Conservation (phyloP, 2,888 invertebrate genomes). For the Leptinotarsa peninsularis region DNA sequence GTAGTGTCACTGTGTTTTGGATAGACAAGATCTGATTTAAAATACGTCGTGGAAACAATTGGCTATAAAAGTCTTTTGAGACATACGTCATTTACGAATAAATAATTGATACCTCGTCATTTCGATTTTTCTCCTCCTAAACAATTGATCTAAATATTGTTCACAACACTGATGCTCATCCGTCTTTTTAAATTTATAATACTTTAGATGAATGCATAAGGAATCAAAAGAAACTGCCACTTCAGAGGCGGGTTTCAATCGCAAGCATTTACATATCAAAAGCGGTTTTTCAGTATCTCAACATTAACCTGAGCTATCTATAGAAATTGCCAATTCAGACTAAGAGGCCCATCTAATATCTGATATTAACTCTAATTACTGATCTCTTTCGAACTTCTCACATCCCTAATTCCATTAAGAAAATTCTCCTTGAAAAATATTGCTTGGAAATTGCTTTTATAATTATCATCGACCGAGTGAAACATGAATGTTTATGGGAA, state of each 20-base stretch:
- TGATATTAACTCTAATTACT: slow-evolving; percentile 4
- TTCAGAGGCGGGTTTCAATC: slow-evolving; percentile 53
- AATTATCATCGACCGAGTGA: background rate
- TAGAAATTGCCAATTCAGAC: slow-evolving; percentile 21
- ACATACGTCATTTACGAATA: too few species aligned
- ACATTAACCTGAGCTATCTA: slow-evolving; percentile 46
- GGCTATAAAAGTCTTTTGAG: too few species aligned
- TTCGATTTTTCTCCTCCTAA: too few species aligned
- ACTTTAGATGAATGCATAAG: background rate
- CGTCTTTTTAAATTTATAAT: background rate
- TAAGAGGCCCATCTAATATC: background rate
- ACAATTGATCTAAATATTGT: too few species aligned
- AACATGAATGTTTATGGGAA: background rate
- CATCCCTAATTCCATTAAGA: background rate
- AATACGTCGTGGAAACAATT: too few species aligned
- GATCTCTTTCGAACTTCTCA: slow-evolving; percentile 13
- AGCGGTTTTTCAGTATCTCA: slow-evolving; percentile 56
- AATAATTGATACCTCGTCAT: too few species aligned
- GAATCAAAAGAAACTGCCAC: slow-evolving; percentile 6
- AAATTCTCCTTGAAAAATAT: background rate
- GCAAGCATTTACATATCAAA: slow-evolving; percentile 61
- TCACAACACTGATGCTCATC: background rate
- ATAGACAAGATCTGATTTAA: too few species aligned
- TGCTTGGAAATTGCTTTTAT: background rate
- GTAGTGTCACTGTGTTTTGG: too few species aligned